These are phyloP conservation scores for Pagetopsis macropterus DNA, from an alignment of 2,797 vertebrate species.

Conservation along the genomic window DNA sequence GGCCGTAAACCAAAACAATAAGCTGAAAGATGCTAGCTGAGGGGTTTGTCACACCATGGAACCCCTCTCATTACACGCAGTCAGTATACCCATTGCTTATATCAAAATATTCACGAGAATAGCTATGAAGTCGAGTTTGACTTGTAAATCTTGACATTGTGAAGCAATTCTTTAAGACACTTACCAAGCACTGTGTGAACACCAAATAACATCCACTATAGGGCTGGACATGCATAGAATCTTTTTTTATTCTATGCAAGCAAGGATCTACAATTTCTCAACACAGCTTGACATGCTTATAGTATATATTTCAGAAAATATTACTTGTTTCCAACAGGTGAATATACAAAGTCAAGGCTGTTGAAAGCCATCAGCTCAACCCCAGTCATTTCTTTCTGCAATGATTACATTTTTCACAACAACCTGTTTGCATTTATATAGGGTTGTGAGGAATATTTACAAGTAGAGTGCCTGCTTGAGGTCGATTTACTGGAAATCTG, in stretches of 20 bases:
- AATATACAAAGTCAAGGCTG: constrained; percentile 4
- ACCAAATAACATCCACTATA: constrained; percentile 46
- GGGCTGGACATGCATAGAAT: constrained; percentile 20
- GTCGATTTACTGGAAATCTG: constrained; percentile 20
- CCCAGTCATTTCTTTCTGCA: not conserved
- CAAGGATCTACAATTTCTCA: constrained; percentile 24
- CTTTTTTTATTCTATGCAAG: constrained; percentile 8
- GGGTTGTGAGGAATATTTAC: constrained; percentile 15
- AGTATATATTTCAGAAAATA: constrained; percentile 15
- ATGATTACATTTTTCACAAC: constrained; percentile 48
- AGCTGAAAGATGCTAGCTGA: not conserved
- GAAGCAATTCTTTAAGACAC: constrained; percentile 38
- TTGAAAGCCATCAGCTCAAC: constrained; percentile 4
- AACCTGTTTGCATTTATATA: constrained; percentile 27
- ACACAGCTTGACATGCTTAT: constrained; percentile 14
- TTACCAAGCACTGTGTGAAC: constrained; percentile 44
- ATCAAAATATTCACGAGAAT: not conserved
- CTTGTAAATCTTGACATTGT: no score
- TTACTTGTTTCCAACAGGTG: constrained; percentile 24
- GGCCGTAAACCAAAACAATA: not conserved
- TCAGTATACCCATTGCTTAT: not conserved
- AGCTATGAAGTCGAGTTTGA: not conserved
- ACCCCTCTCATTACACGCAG: not conserved
- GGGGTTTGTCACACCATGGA: not conserved
- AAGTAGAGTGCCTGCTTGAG: not conserved